A percentile compares a stretch with the other conserved stretches of the same genome.
These are phyloP conservation scores for Callipepla squamata DNA, from an alignment of 2,113 vertebrate genomes.

Conservation along the genomic window DNA sequence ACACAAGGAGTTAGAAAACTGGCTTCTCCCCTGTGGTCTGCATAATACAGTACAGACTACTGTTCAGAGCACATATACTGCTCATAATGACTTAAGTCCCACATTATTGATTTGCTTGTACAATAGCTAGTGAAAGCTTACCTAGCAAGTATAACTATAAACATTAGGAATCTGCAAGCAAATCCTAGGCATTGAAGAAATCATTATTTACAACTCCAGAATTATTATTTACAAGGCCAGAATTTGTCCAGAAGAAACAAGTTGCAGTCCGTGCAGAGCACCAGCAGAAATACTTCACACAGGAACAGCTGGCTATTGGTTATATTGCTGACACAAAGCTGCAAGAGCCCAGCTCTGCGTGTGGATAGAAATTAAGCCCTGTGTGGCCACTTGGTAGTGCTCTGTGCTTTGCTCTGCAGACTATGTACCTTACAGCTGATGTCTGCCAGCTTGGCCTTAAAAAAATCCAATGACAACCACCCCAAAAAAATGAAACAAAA, in stretches of 20 bases:
- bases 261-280: background rate
- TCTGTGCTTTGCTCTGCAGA: constrained; percentile 18
- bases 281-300: background rate
- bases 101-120: background rate
- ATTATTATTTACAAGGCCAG: background rate
- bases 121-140: background rate
- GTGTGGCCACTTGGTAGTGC: constrained; percentile 17
- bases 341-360: background rate
- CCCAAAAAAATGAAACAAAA: background rate
- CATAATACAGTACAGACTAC: background rate
- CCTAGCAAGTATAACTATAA: rapidly evolving
- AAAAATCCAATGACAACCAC: background rate
- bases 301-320: background rate
- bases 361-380: background rate
- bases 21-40: background rate
- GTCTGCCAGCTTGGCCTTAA: background rate
- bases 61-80: rapidly evolving
- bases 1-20: background rate
- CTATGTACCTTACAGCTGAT: background rate
- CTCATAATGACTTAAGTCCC: background rate
- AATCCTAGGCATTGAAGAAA: background rate
- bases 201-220: background rate
- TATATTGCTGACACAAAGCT: background rate
- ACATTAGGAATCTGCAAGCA: rapidly evolving
- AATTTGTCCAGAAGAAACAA: background rate